Evolutionary conservation across 2,888 invertebrate genomes (phyloP).

Genomic region (Trissolcus brochymenae): DNA sequence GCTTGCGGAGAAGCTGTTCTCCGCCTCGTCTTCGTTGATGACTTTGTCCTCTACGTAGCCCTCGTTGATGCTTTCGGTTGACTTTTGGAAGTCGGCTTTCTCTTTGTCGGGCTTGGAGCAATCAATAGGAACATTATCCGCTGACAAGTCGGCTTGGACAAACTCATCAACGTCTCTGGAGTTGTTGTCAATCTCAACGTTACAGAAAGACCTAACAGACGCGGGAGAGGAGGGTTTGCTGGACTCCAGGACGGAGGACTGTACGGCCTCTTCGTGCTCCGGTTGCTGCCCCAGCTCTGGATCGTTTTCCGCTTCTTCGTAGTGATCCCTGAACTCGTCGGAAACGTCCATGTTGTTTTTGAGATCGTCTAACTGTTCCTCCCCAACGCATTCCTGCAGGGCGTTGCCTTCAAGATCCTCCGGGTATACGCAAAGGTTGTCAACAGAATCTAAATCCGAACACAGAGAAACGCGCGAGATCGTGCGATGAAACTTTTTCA

Average conservation of each 20-base stretch:
- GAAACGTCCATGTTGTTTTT: slow-evolving; percentile 75
- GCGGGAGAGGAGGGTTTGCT: slow-evolving; percentile 75
- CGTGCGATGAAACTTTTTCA: slow-evolving; percentile 62
- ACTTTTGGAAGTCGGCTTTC: slow-evolving; percentile 25
- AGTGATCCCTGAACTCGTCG: slow-evolving; percentile 71
- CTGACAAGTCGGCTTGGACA: slow-evolving; percentile 52
- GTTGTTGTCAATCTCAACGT: slow-evolving; percentile 65
- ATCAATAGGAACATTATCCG: slow-evolving; percentile 66
- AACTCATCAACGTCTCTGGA: slow-evolving; percentile 66
- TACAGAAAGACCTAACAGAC: slow-evolving; percentile 66
- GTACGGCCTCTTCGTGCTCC: background rate
- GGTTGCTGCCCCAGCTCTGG: slow-evolving; percentile 51
- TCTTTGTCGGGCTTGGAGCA: slow-evolving; percentile 62
- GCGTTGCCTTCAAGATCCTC: slow-evolving; percentile 65
- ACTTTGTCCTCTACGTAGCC: slow-evolving; percentile 5
- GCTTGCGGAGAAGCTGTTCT: slow-evolving; percentile 23
- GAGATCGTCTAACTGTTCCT: slow-evolving; percentile 73
- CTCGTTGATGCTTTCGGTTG: background rate
- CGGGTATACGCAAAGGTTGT: slow-evolving; percentile 68
- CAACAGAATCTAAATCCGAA: slow-evolving; percentile 69
- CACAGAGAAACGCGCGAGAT: slow-evolving; percentile 63
- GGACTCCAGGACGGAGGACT: background rate
- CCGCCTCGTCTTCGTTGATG: slow-evolving; percentile 23
- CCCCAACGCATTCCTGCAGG: slow-evolving; percentile 64
- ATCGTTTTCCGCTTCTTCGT: slow-evolving; percentile 71